Conservation (phyloP, 2,113 vertebrate species). For the Steatornis caripensis region DNA sequence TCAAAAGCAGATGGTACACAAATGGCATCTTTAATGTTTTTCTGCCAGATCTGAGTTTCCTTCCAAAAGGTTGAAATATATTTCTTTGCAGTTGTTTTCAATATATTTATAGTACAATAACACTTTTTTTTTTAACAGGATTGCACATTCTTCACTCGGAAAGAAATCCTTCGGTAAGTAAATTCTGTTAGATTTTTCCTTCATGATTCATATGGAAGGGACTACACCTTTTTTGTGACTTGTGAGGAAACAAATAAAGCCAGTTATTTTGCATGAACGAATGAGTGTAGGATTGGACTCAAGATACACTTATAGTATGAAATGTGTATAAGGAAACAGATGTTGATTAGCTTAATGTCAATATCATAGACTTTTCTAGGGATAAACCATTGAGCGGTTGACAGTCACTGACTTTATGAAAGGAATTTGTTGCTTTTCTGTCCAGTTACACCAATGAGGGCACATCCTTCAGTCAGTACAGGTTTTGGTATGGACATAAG, state of each 20-base stretch:
- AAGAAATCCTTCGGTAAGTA: conserved; percentile 97
- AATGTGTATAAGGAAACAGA: not conserved
- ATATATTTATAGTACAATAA: not conserved
- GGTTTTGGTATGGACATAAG: not conserved
- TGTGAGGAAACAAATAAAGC: not conserved
- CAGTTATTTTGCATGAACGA: not conserved
- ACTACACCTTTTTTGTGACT: not conserved
- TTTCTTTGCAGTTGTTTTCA: not conserved
- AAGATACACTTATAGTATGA: not conserved
- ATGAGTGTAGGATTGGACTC: not conserved
- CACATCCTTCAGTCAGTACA: not conserved
- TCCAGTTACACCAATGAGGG: not conserved
- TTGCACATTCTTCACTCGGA: conserved; percentile 96
- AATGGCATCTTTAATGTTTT: not conserved
- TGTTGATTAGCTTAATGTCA: not conserved
- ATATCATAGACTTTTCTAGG: not conserved
- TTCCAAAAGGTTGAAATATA: not conserved
- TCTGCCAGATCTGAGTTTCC: not conserved
- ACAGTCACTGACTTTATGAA: not conserved
- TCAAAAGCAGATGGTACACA: not conserved
- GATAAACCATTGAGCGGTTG: not conserved
- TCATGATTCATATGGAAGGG: not conserved
- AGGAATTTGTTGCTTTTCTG: not conserved
- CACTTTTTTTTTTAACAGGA: conserved; percentile 79
- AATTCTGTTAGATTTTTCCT: not conserved